Base-by-base conservation (phyloP, 2,113 vertebrate genomes). In the Vireo altiloquus region DNA sequence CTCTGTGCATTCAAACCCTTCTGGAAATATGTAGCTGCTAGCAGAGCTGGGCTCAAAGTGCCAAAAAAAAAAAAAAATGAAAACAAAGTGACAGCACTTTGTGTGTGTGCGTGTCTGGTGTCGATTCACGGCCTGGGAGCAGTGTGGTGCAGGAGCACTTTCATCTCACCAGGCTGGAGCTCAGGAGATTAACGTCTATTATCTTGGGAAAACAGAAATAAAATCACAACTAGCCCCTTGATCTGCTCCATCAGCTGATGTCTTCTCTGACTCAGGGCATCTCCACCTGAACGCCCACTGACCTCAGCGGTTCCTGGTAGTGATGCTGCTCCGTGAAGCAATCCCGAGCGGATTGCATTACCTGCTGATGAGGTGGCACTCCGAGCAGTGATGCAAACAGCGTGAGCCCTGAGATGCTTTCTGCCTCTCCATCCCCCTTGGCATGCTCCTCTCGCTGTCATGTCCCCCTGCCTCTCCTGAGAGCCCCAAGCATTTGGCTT, bases 231-330 rank as follows among this genome's bases (percentile, higher is more conserved):
- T 4, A 65, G n/a, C 40, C 66, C 70, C 72, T 93, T 44, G 56
- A 88, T 92, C 85, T 93, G 47, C 85, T 63, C 92, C 76, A 89
- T 90, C 82, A 90, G 75, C 90, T 83, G 71, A 56, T 87, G 74
- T 30, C 83, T 89, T 7, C 68, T 95, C 42, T 97, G 96, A 95
- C 82, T 97, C 92, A 96, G 82, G 92, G 79, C 85, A 92, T n/a
- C 87, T 86, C 92, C 90, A 95, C 95, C 94, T 96, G 95, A 37
- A 95, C 92, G 3, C 94, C 90, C 79, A 95, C 94, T 88, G 92
- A 31, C 86, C 82, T 82, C 90, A 85, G 66, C 75, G 33, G 79
- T 93, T 96, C 92, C 95, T 89, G 95, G 94, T 88, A 88, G 50
- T 92, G 92, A 94, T 81, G 96, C 92, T 71, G 90, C 37, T 5